phyloP scores from a whole-genome alignment of 2,797 vertebrate genomes.

The Premnoplex brunnescens region DNA sequence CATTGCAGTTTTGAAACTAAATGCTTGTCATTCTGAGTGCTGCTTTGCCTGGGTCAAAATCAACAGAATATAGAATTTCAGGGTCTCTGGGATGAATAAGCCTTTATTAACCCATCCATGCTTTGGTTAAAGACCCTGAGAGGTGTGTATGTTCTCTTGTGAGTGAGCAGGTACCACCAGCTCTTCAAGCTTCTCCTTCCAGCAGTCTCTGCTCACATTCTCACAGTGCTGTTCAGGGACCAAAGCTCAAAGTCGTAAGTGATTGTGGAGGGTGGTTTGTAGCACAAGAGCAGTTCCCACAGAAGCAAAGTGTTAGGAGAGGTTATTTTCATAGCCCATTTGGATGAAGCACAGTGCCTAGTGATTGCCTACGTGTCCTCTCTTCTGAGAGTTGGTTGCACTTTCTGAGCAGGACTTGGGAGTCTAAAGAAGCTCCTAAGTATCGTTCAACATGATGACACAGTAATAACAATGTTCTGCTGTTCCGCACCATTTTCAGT shows the following conservation, averaged over 20 bases:
- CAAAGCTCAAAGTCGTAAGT: not conserved
- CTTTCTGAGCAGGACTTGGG: not conserved
- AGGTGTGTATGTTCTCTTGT: not conserved
- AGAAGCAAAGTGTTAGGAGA: not conserved
- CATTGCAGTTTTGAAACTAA: not conserved
- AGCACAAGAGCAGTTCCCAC: not conserved
- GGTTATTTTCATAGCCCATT: not conserved
- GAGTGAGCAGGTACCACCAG: rapidly evolving
- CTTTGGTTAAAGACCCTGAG: not conserved
- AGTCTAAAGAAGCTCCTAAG: not conserved
- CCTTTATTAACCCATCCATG: not conserved
- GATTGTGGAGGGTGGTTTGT: rapidly evolving
- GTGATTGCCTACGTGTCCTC: not conserved
- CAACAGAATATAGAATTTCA: not conserved
- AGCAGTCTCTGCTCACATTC: not conserved
- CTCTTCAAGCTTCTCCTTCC: not conserved
- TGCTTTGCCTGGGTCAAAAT: not conserved
- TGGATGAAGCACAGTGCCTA: not conserved
- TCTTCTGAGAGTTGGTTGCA: not conserved
- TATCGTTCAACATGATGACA: not conserved
- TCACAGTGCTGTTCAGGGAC: not conserved
- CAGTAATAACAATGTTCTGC: not conserved
- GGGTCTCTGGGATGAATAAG: not conserved
- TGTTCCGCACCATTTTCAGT: not conserved
- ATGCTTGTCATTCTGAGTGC: not conserved